A percentile compares a stretch with the other conserved stretches of the same genome.
Conservation (phyloP, 2,888 invertebrate genomes). For the Leptinotarsa tumamoca region DNA sequence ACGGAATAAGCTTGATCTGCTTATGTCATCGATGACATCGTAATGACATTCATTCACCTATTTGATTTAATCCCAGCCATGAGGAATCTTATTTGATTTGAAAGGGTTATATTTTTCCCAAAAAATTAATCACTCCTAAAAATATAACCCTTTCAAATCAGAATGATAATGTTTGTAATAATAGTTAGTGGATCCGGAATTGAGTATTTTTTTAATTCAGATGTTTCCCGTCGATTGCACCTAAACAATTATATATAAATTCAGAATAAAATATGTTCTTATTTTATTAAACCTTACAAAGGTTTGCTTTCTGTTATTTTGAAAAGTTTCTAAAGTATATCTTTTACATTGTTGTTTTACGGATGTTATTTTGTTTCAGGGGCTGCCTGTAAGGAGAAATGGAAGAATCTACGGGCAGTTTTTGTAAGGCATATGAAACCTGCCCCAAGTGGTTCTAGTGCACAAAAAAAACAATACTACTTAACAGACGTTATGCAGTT, state of each 20-base stretch:
- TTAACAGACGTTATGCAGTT: constrained; percentile 35
- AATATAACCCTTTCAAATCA: too few relatives aligned
- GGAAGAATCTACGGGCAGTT: constrained; percentile 30
- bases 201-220: too few relatives aligned
- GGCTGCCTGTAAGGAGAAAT: constrained; percentile 11
- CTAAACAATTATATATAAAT: constrained; percentile 37
- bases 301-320: neutral
- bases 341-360: too few relatives aligned
- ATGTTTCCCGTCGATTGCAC: neutral
- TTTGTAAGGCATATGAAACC: constrained; percentile 34
- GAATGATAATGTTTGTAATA: constrained; percentile 54
- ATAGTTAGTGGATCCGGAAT: too few relatives aligned
- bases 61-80: too few relatives aligned
- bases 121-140: too few relatives aligned
- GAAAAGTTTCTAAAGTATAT: neutral
- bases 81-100: too few relatives aligned
- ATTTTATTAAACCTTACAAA: neutral
- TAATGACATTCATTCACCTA: too few relatives aligned
- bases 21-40: too few relatives aligned
- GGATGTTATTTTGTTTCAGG: constrained; percentile 11
- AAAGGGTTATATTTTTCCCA: too few relatives aligned
- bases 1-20: too few relatives aligned
- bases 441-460: constrained; percentile 22
- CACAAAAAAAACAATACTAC: constrained; percentile 28
- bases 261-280: neutral